Evolutionary conservation across 2,113 vertebrate species (phyloP).

Genomic region (Megaleporinus macrocephalus): DNA sequence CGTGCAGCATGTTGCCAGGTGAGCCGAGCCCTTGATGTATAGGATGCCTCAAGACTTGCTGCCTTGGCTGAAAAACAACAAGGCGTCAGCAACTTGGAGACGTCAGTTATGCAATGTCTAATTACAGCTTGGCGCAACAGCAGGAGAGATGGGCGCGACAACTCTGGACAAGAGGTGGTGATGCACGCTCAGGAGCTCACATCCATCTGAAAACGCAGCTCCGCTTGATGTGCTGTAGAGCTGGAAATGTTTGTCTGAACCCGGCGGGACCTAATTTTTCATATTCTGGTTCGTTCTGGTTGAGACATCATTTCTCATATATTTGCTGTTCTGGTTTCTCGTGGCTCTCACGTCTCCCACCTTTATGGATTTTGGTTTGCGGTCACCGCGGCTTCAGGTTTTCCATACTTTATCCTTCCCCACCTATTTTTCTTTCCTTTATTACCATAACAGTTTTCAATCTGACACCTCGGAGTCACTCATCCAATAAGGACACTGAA

Average conservation of each 20-base stretch:
- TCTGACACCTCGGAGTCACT: too few species aligned
- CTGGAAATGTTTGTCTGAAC: neutral
- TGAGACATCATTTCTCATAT: neutral
- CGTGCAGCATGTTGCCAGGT: constrained; percentile 64
- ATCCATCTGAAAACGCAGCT: constrained; percentile 27
- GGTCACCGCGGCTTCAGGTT: neutral
- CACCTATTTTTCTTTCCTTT: too few species aligned
- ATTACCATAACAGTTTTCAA: too few species aligned
- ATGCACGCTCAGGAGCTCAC: neutral
- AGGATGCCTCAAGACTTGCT: constrained; percentile 62
- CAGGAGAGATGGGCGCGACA: constrained; percentile 24
- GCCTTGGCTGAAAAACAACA: constrained; percentile 66
- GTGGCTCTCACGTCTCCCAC: too few species aligned
- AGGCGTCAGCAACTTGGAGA: constrained; percentile 67
- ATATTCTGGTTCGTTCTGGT: neutral
- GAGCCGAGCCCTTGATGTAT: constrained; percentile 59
- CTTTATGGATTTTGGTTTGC: too few species aligned
- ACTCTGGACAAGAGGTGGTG: constrained; percentile 14
- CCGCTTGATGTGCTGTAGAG: neutral
- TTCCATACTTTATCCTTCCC: neutral
- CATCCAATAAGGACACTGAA: too few species aligned
- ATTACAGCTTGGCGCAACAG: constrained; percentile 57
- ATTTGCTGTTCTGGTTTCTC: neutral
- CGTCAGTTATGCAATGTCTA: constrained; percentile 71
- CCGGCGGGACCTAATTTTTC: neutral